Conservation (phyloP, 2,797 vertebrate species). For the Spinibarbus caldwelli region DNA sequence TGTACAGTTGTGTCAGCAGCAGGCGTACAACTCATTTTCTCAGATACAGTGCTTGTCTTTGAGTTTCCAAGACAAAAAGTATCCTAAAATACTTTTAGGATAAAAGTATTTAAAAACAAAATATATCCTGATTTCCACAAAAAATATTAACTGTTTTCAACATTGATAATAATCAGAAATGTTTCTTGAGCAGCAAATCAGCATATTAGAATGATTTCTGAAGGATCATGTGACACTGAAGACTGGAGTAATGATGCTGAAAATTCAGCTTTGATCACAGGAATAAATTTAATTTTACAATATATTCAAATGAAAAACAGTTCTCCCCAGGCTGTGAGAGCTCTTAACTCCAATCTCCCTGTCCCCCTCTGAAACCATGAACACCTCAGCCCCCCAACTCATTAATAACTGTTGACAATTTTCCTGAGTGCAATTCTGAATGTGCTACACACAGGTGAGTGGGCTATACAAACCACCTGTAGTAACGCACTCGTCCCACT, state of each 20-base stretch:
- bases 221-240: neutral
- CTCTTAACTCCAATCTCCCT: no score
- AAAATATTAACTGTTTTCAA: neutral
- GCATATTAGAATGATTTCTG: neutral
- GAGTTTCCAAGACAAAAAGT: neutral
- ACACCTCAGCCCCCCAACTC: no score
- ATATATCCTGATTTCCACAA: neutral
- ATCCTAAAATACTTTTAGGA: no score
- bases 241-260: neutral
- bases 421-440: no score
- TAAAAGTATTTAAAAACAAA: no score
- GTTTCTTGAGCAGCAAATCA: neutral
- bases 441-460: no score
- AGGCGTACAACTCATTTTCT: neutral
- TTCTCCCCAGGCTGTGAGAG: no score
- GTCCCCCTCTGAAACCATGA: no score
- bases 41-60: neutral
- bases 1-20: slow-evolving; percentile 68
- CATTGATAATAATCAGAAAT: neutral
- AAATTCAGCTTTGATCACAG: neutral
- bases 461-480: no score
- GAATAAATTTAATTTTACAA: accelerated
- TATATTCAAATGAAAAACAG: neutral
- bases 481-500: no score
- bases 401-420: no score